phyloP scores from a whole-genome alignment of 2,888 invertebrate genomes.

The Lycia hirtaria region DNA sequence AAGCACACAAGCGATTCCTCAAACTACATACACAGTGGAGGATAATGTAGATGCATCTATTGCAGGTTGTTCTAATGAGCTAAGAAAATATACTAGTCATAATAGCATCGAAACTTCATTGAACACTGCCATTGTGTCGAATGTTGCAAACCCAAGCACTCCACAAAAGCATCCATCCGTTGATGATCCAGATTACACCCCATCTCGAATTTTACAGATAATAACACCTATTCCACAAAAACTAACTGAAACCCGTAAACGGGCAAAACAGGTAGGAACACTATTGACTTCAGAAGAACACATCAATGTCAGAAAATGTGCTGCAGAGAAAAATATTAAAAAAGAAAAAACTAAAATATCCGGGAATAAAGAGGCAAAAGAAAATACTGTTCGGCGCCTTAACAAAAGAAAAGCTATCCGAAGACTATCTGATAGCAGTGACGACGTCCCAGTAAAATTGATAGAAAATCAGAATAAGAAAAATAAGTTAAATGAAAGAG shows the following conservation, averaged over 20 bases:
- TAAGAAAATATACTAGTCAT: neutral
- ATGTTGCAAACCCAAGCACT: neutral
- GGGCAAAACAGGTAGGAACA: neutral
- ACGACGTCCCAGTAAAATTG: neutral
- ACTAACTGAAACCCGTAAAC: neutral
- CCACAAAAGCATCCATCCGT: neutral
- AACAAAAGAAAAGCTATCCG: neutral
- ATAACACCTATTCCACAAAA: neutral
- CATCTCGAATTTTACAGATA: neutral
- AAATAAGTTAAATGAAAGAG: neutral
- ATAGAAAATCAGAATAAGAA: neutral
- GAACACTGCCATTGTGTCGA: neutral
- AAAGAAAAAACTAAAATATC: neutral
- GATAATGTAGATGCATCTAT: slow-evolving; percentile 23
- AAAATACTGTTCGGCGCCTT: neutral
- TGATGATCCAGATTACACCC: neutral
- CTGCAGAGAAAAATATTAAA: neutral
- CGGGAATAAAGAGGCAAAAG: neutral
- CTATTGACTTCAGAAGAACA: neutral
- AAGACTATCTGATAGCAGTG: neutral
- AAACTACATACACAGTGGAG: neutral
- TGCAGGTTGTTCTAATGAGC: neutral
- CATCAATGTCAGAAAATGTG: neutral
- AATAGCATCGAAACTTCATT: no score
- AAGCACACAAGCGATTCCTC: neutral